phyloP scores from a whole-genome alignment of 2,797 vertebrate genomes.

The Otolemur crassicaudatus region DNA sequence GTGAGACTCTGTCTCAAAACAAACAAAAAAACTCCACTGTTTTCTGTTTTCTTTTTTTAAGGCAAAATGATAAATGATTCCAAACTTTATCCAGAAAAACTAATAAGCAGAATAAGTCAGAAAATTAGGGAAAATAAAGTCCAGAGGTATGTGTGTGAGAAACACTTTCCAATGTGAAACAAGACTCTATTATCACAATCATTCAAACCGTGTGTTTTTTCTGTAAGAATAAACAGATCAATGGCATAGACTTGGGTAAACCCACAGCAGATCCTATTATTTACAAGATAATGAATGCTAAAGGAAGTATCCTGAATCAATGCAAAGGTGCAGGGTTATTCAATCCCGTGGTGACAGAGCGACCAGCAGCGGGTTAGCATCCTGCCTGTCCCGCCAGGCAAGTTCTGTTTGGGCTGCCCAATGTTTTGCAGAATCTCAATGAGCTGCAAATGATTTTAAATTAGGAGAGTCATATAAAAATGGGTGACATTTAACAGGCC shows the following conservation, averaged over 20 bases:
- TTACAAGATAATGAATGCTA: neutral
- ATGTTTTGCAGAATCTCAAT: neutral
- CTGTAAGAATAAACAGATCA: neutral
- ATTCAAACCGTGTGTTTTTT: neutral
- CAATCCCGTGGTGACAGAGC: neutral
- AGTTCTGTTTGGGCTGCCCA: too few relatives aligned
- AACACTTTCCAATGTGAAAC: neutral
- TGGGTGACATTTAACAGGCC: neutral
- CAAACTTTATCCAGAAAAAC: conserved; percentile 21
- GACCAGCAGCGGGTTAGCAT: neutral
- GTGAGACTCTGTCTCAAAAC: too few relatives aligned
- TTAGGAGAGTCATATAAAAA: neutral
- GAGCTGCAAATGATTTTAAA: neutral
- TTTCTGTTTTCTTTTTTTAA: neutral
- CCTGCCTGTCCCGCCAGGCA: neutral
- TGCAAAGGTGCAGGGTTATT: neutral
- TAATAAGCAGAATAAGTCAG: neutral
- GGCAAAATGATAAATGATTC: conserved; percentile 20
- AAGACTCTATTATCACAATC: neutral
- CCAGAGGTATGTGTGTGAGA: neutral
- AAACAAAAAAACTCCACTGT: too few relatives aligned
- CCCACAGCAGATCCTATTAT: neutral
- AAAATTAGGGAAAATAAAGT: neutral
- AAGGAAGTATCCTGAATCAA: neutral
- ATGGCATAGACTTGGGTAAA: neutral